Conservation (phyloP, 2,113 vertebrate genomes). For the Pachyramphus minor region DNA sequence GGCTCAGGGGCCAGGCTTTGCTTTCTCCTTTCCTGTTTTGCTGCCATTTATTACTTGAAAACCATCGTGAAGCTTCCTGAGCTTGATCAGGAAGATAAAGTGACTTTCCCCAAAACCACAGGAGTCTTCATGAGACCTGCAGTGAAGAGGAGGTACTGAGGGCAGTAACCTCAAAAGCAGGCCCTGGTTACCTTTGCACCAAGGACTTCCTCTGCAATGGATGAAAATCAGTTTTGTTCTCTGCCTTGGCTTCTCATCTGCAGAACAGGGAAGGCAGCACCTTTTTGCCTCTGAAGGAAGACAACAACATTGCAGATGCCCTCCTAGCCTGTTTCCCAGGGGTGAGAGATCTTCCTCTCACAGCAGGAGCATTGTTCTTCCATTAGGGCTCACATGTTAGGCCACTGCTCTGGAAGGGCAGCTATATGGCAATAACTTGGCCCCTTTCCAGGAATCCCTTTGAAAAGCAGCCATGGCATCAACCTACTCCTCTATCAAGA, state of each 20-base stretch:
- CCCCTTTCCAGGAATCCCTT: background rate
- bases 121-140: background rate
- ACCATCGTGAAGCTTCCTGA: background rate
- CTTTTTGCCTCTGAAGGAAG: background rate
- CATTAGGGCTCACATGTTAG: background rate
- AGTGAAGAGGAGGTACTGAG: background rate
- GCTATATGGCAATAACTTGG: background rate
- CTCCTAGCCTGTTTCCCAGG: background rate
- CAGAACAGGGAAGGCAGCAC: background rate
- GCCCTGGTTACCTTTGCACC: background rate
- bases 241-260: background rate
- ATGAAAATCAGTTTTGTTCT: background rate
- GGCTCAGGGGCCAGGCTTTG: background rate
- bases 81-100: background rate
- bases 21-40: background rate
- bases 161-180: background rate
- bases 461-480: background rate
- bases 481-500: background rate
- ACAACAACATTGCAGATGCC: background rate
- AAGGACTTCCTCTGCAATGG: background rate
- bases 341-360: background rate
- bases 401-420: background rate
- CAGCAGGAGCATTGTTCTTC: background rate
- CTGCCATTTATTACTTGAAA: background rate
- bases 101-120: background rate